Conservation (phyloP, 2,888 invertebrate species). For the Noctua comes region DNA sequence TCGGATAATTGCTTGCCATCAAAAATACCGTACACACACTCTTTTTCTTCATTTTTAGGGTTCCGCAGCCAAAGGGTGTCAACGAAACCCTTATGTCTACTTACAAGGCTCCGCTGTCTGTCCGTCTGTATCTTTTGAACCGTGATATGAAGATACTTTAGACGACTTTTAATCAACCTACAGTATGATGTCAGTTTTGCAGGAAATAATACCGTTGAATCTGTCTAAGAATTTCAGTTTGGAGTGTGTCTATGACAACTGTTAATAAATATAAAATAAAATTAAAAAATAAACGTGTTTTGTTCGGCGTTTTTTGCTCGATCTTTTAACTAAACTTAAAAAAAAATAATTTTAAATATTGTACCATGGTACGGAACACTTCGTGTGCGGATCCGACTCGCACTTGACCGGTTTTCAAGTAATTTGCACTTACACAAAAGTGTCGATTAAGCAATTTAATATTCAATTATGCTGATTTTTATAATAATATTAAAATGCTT, state of each 20-base stretch:
- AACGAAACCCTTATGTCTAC: not conserved
- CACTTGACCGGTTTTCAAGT: conserved; percentile 32
- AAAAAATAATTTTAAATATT: not conserved
- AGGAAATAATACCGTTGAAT: too few species aligned
- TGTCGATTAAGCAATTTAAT: conserved; percentile 71
- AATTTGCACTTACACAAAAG: conserved; percentile 59
- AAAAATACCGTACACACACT: conserved; percentile 54
- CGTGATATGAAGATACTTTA: too few species aligned
- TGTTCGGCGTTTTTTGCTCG: too few species aligned
- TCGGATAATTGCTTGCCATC: conserved; percentile 64
- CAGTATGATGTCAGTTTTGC: too few species aligned
- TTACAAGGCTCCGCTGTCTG: not conserved
- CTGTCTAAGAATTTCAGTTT: too few species aligned
- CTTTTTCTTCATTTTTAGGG: conserved; percentile 67
- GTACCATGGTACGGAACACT: not conserved
- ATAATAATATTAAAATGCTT: conserved; percentile 33
- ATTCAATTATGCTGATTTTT: conserved; percentile 52
- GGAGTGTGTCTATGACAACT: too few species aligned
- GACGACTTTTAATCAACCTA: too few species aligned
- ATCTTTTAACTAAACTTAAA: not conserved
- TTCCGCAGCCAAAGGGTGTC: not conserved
- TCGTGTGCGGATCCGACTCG: not conserved
- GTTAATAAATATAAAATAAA: too few species aligned
- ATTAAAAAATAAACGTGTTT: too few species aligned
- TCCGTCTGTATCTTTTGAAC: not conserved